phyloP scores from a whole-genome alignment of 2,888 invertebrate genomes.

The Dendrolimus houi region DNA sequence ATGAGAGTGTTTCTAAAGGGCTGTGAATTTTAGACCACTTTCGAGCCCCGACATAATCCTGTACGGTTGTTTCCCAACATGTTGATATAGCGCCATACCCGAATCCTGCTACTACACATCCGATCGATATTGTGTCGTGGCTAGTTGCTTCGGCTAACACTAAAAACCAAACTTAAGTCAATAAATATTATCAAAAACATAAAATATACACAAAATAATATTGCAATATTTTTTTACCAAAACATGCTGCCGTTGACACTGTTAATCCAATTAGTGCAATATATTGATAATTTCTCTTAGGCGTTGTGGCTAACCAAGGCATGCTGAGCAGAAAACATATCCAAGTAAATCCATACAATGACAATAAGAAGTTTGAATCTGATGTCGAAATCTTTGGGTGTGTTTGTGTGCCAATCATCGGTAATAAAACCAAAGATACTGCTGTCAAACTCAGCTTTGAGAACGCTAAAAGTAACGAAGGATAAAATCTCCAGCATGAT shows the following conservation, averaged over 20 bases:
- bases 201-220: background rate
- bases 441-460: constrained; percentile 50
- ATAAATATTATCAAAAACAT: background rate
- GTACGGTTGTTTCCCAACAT: constrained; percentile 61
- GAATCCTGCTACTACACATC: constrained; percentile 65
- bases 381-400: constrained; percentile 48
- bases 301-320: constrained; percentile 61
- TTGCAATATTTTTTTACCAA: constrained; percentile 36
- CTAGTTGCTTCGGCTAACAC: constrained; percentile 51
- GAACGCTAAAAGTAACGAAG: constrained; percentile 52
- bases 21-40: constrained; percentile 69
- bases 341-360: constrained; percentile 66
- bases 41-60: constrained; percentile 63
- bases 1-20: constrained; percentile 60
- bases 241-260: constrained; percentile 49
- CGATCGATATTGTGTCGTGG: constrained; percentile 65
- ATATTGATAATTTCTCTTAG: constrained; percentile 64
- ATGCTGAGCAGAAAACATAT: constrained; percentile 59
- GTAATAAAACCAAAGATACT: constrained; percentile 46
- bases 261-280: constrained; percentile 45
- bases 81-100: constrained; percentile 67
- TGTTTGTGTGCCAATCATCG: constrained; percentile 52
- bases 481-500: constrained; percentile 65
- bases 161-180: constrained; percentile 24
- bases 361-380: constrained; percentile 59